These are phyloP conservation scores for Hippocampus abdominalis DNA, from an alignment of 2,113 vertebrate genomes.

Conservation along the genomic window DNA sequence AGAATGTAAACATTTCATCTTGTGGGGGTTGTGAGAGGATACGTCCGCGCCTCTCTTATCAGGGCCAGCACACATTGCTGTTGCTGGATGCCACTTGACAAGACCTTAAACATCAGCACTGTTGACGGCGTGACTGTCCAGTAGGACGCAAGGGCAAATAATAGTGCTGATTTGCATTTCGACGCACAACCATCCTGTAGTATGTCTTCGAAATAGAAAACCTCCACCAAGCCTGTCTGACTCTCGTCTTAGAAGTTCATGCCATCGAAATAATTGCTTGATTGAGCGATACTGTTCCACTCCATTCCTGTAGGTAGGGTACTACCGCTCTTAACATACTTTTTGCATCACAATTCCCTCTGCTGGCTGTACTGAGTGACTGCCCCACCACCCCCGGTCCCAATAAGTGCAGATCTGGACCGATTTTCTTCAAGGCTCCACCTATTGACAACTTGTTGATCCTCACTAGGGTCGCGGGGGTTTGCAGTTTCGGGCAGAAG, in stretches of 20 bases:
- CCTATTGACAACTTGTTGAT: no score
- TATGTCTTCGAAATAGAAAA: background rate
- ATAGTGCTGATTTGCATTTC: slow-evolving; percentile 27
- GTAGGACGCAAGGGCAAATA: slow-evolving; percentile 19
- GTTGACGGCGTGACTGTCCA: slow-evolving; percentile 42
- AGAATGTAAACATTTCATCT: slow-evolving; percentile 22
- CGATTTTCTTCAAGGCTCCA: background rate
- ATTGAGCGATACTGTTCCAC: no score
- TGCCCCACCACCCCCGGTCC: no score
- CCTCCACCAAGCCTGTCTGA: background rate
- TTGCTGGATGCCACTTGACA: slow-evolving; percentile 57
- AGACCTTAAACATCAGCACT: slow-evolving; percentile 56
- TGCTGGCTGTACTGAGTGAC: no score
- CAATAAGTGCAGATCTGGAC: no score
- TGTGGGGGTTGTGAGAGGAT: slow-evolving; percentile 11
- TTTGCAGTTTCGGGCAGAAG: no score
- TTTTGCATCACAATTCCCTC: no score
- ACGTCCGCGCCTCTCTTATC: slow-evolving; percentile 24
- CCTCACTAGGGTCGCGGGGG: no score
- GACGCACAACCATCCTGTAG: background rate
- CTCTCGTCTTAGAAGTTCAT: background rate
- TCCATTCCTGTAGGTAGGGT: no score
- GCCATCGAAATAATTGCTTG: background rate
- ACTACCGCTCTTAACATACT: no score
- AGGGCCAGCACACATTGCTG: slow-evolving; percentile 29